A percentile compares a stretch with the other conserved stretches of the same genome.
Conservation (phyloP, 2,113 vertebrate genomes). For the Alosa alosa region DNA sequence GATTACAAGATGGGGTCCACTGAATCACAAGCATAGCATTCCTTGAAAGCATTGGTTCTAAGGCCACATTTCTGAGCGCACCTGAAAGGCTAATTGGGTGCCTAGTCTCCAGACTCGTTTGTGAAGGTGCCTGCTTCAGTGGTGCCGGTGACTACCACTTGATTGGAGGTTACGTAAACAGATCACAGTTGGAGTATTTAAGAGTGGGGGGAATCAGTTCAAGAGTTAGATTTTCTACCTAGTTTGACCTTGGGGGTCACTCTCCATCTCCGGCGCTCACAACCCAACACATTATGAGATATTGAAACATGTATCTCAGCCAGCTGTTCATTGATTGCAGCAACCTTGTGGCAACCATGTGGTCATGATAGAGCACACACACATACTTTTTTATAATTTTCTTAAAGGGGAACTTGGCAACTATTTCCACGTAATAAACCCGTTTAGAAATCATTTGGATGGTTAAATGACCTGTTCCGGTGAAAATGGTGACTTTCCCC, state of each 20-base stretch:
- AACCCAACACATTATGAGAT: not conserved
- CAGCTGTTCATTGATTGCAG: not conserved
- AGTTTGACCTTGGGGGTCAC: not conserved
- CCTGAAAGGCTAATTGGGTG: not conserved
- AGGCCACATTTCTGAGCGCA: not conserved
- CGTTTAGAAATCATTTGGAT: no score
- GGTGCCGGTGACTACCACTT: not conserved
- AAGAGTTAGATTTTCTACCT: not conserved
- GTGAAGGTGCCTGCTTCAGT: not conserved
- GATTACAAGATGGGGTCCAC: not conserved
- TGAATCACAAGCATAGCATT: not conserved
- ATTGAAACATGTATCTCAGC: not conserved
- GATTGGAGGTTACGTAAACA: not conserved
- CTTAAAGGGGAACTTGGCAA: no score
- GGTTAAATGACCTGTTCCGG: no score
- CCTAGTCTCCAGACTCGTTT: not conserved
- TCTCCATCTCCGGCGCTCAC: not conserved
- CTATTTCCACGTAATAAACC: no score
- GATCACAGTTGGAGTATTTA: not conserved
- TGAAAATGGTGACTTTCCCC: no score
- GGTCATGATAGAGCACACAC: not conserved
- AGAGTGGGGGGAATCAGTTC: not conserved
- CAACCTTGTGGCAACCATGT: not conserved
- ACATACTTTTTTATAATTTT: no score
- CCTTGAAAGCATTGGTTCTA: no score